Evolutionary conservation across 2,113 vertebrate genomes (phyloP).

Genomic region (Bubo bubo): DNA sequence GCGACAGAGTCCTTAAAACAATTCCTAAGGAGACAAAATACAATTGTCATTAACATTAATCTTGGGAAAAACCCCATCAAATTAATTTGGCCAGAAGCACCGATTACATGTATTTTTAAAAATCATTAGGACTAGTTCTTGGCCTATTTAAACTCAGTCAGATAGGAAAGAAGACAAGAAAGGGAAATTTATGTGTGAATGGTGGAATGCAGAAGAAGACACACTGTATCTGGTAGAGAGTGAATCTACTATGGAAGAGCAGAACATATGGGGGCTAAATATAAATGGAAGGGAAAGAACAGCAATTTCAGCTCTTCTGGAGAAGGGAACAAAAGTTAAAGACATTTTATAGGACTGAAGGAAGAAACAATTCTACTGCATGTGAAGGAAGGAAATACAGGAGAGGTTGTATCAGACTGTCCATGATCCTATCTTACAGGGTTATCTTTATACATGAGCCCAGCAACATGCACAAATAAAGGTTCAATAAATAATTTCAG

Average conservation of each 20-base stretch:
- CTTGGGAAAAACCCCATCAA: neutral
- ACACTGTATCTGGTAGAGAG: neutral
- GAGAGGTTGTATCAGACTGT: neutral
- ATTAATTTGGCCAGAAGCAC: conserved; percentile 4
- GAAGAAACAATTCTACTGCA: neutral
- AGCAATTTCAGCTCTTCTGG: neutral
- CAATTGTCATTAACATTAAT: conserved; percentile 38
- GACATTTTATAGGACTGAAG: neutral
- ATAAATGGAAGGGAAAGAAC: neutral
- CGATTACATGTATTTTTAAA: conserved; percentile 35
- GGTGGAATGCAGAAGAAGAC: neutral
- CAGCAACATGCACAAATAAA: neutral
- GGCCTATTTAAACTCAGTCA: conserved; percentile 23
- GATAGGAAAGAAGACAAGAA: neutral
- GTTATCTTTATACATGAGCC: neutral
- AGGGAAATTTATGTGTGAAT: neutral
- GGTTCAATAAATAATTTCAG: neutral
- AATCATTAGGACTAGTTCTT: conserved; percentile 1
- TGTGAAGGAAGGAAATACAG: neutral
- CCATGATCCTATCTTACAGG: too few species aligned
- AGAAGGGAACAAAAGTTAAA: neutral
- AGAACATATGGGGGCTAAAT: neutral
- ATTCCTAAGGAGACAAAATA: conserved; percentile 31
- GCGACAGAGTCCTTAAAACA: conserved; percentile 48
- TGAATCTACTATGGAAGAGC: neutral